These are phyloP conservation scores for Dermochelys coriacea DNA, from an alignment of 2,797 vertebrate species.

Conservation along the genomic window DNA sequence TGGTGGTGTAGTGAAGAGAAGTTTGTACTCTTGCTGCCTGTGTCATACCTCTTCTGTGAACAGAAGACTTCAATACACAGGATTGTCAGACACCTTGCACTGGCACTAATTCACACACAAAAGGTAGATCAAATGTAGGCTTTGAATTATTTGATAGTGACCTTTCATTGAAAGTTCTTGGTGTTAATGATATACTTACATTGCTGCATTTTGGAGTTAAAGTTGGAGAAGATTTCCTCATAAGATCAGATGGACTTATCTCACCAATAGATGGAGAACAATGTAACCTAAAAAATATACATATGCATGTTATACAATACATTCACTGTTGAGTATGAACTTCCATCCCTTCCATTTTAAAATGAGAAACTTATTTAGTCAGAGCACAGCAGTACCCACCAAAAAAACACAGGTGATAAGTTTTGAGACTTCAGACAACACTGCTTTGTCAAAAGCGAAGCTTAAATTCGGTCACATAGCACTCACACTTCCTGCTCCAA, in stretches of 20 bases:
- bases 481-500: background rate
- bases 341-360: background rate
- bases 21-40: background rate
- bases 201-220: conserved; percentile 77
- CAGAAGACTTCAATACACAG: background rate
- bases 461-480: background rate
- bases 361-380: background rate
- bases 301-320: background rate
- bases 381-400: background rate
- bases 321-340: background rate
- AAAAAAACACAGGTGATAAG: background rate
- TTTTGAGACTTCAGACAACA: background rate
- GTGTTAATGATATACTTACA: conserved; percentile 59
- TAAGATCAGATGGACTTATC: conserved; percentile 84
- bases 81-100: background rate
- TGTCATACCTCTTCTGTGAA: background rate
- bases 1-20: background rate
- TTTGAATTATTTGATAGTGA: background rate
- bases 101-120: background rate
- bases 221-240: conserved; percentile 83
- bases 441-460: background rate
- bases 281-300: conserved; percentile 83
- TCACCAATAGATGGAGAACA: conserved; percentile 88
- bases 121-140: background rate
- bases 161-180: background rate